These are phyloP conservation scores for Atethmia centrago DNA, from an alignment of 2,888 invertebrate species.

Conservation along the genomic window DNA sequence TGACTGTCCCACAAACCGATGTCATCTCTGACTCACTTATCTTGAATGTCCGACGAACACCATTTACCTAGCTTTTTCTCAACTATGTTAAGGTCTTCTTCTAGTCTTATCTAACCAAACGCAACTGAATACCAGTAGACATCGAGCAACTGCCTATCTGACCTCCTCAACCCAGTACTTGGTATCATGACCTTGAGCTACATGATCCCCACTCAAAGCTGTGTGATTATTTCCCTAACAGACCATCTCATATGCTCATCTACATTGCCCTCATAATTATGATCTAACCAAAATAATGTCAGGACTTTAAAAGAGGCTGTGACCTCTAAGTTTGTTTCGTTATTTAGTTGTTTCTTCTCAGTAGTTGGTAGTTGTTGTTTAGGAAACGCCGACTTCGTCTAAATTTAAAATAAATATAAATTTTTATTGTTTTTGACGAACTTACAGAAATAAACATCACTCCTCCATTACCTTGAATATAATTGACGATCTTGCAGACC, in stretches of 20 bases:
- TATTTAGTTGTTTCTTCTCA: not conserved
- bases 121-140: not conserved
- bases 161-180: not conserved
- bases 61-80: not conserved
- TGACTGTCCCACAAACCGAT: not conserved
- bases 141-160: not conserved
- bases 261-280: not conserved
- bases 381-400: not conserved
- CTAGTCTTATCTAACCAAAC: not conserved
- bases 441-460: not conserved
- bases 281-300: not conserved
- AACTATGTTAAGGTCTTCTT: not conserved
- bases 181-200: not conserved
- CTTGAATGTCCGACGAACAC: not conserved
- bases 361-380: not conserved
- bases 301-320: not conserved
- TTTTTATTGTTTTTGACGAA: not conserved
- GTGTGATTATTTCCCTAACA: not conserved
- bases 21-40: not conserved
- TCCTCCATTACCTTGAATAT: conserved; percentile 91
- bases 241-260: not conserved
- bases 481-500: conserved; percentile 93
- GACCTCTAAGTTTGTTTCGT: not conserved
- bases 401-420: not conserved
- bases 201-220: not conserved